Percentiles rank a stretch among this genome's conserved stretches.
phyloP scores from a whole-genome alignment of 2,888 invertebrate species.

The Erpobdella octoculata region DNA sequence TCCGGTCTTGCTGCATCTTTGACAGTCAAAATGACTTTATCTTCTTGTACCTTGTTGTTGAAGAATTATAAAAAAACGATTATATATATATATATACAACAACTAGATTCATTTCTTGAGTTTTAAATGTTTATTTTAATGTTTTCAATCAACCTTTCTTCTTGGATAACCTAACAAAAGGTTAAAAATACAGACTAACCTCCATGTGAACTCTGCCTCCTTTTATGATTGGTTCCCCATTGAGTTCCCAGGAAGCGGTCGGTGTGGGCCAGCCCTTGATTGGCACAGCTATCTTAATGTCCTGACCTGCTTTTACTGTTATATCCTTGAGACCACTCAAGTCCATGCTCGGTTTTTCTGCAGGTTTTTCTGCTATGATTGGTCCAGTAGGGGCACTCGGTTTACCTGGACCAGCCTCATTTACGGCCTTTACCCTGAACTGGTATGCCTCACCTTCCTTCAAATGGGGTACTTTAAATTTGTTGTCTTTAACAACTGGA shows the following conservation, averaged over 20 bases:
- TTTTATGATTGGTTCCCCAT: conserved; percentile 26
- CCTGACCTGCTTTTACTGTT: conserved; percentile 91
- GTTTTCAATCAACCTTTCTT: background rate
- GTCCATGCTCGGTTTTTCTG: conserved; percentile 83
- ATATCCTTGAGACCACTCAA: conserved; percentile 66
- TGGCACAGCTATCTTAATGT: conserved; percentile 91
- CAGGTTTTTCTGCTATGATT: conserved; percentile 86
- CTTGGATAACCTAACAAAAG: background rate
- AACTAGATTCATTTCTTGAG: too few relatives aligned
- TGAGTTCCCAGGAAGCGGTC: conserved; percentile 71
- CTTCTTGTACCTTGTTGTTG: conserved; percentile 46
- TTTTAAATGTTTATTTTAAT: too few relatives aligned
- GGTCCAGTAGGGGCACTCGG: conserved; percentile 78
- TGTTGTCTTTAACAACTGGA: conserved; percentile 70
- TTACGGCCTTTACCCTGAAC: conserved; percentile 92
- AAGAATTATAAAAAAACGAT: background rate
- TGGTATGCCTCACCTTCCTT: conserved; percentile 96
- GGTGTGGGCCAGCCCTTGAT: conserved; percentile 89
- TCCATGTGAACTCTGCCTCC: conserved; percentile 30
- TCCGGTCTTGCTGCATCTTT: conserved; percentile 83
- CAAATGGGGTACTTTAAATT: conserved; percentile 81
- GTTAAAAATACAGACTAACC: conserved; percentile 4
- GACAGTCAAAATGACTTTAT: conserved; percentile 82
- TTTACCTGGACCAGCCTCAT: conserved; percentile 81
- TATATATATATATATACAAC: background rate